These are phyloP conservation scores for Drosophila tanythrix DNA, from an alignment of 2,888 invertebrate genomes.

Conservation along the genomic window DNA sequence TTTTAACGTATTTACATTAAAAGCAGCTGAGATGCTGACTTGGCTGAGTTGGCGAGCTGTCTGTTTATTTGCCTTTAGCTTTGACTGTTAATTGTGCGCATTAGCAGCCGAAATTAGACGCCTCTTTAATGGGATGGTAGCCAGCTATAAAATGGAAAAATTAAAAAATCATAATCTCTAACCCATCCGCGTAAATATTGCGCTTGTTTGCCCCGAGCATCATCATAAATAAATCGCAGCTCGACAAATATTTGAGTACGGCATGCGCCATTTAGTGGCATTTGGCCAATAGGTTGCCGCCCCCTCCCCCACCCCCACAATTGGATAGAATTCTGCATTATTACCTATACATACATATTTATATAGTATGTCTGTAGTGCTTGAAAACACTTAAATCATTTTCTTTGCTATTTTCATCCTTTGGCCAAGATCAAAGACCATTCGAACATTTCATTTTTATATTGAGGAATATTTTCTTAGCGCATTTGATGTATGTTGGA, in stretches of 20 bases:
- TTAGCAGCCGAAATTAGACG: slow-evolving; percentile 67
- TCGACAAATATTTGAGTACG: slow-evolving; percentile 62
- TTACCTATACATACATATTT: neutral
- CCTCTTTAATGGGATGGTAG: slow-evolving; percentile 44
- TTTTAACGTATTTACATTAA: slow-evolving; percentile 46
- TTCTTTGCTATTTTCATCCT: neutral
- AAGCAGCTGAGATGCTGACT: slow-evolving; percentile 10
- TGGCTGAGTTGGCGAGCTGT: slow-evolving; percentile 2
- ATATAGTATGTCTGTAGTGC: neutral
- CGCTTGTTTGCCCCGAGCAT: slow-evolving; percentile 70
- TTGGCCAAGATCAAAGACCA: neutral
- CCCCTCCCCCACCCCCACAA: neutral
- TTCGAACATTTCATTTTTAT: neutral
- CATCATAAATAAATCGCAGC: slow-evolving; percentile 75
- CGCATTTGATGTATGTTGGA: neutral
- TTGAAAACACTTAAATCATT: neutral
- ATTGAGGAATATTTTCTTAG: neutral
- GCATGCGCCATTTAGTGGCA: slow-evolving; percentile 51
- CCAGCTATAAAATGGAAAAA: slow-evolving; percentile 15
- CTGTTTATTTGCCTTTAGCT: slow-evolving; percentile 66
- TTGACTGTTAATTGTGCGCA: slow-evolving; percentile 71
- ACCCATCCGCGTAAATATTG: slow-evolving; percentile 69
- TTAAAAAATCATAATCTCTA: slow-evolving; percentile 52
- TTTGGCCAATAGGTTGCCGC: slow-evolving; percentile 23
- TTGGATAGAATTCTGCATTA: neutral